Base-by-base conservation (phyloP, 2,888 invertebrate species). In the Branchinecta sandiegonensis region DNA sequence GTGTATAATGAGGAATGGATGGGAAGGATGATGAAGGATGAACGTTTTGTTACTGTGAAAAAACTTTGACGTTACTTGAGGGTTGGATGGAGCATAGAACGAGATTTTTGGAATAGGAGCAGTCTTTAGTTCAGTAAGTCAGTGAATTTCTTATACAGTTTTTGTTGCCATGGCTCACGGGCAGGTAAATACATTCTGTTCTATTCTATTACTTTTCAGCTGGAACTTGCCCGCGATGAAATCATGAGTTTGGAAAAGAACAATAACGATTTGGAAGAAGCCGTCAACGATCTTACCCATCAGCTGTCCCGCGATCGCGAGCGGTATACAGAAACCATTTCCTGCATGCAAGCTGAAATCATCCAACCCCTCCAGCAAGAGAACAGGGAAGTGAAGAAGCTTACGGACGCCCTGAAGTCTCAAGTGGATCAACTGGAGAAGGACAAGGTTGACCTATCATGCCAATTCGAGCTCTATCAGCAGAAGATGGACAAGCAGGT, bases 151-250 rank as follows among this genome's bases (percentile, higher is more conserved):
- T n/a, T n/a, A n/a, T n/a, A n/a, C n/a, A n/a, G n/a, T n/a, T n/a
- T n/a, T n/a, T n/a, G n/a, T n/a, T n/a, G n/a, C n/a, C n/a, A n/a
- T n/a, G n/a, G n/a, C n/a, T n/a, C n/a, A n/a, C n/a, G n/a, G n/a
- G n/a, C n/a, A n/a, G n/a, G n/a, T n/a, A n/a, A n/a, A n/a, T n/a
- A n/a, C n/a, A n/a, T n/a, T n/a, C n/a, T n/a, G n/a, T n/a, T n/a
- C n/a, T n/a, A n/a, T n/a, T n/a, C n/a, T 37, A 37, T 37, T 37
- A 37, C 37, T 37, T 56, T 56, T 9, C 23, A 56, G 63, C 63
- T 56, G n/a, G 63, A 56, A n/a, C 23, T 56, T n/a, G 63, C 63
- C n/a, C 23, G 14, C 63, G 63, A 56, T 8, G 63, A 56, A 56
- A 56, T 56, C 23, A n/a, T 17, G 23, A 56, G 63, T 10, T 23